phyloP scores from a whole-genome alignment of 2,113 vertebrate species.

The Myrmecobius fasciatus region DNA sequence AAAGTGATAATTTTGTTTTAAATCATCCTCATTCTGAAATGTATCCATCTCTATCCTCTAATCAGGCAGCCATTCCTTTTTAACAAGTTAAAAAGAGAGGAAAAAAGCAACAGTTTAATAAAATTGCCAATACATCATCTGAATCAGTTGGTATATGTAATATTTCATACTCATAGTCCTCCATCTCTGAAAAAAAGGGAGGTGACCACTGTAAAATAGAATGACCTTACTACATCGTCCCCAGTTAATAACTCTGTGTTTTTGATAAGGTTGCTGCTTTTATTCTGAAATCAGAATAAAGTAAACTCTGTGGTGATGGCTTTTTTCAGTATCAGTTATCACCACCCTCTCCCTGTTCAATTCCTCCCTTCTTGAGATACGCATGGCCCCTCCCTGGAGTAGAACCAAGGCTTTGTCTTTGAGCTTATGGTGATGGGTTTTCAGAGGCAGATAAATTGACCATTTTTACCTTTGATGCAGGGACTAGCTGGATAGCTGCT shows the following conservation, averaged over 20 bases:
- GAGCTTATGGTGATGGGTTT: not conserved
- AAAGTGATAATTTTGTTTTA: not conserved
- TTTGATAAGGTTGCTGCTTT: not conserved
- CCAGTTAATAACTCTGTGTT: slow-evolving; percentile 12
- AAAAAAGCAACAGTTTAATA: not conserved
- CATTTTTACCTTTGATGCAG: not conserved
- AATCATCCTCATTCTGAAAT: not conserved
- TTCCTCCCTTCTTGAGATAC: not conserved
- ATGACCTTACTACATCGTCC: not conserved
- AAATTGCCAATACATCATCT: not conserved
- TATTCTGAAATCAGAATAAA: slow-evolving; percentile 8
- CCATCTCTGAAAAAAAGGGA: too few species aligned
- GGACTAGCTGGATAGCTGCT: not conserved
- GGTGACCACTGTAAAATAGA: not conserved
- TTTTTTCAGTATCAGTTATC: not conserved
- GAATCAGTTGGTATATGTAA: not conserved
- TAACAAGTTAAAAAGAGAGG: not conserved
- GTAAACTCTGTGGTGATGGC: not conserved
- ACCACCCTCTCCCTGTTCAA: not conserved
- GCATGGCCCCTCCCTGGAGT: too few species aligned
- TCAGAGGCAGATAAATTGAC: not conserved
- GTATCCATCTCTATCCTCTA: not conserved
- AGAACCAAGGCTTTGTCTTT: not conserved
- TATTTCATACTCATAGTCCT: not conserved
- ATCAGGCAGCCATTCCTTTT: not conserved